Evolutionary conservation across 2,888 invertebrate genomes (phyloP).

Genomic region (Drosophila eohydei): DNA sequence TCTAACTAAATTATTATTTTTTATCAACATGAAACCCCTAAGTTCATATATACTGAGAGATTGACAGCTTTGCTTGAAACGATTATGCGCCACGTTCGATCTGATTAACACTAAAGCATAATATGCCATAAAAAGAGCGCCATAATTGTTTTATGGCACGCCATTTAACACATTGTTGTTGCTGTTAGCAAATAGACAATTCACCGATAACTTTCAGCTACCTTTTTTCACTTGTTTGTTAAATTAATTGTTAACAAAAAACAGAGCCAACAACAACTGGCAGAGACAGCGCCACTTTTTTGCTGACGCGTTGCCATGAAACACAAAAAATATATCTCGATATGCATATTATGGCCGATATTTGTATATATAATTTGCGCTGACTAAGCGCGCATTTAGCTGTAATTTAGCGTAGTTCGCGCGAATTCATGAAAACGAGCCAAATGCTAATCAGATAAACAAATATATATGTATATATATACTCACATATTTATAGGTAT

Average conservation of each 20-base stretch:
- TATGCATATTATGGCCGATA: conserved; percentile 37
- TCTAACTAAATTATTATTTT: not conserved
- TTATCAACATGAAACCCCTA: not conserved
- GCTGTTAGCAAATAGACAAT: conserved; percentile 51
- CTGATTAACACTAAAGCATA: conserved; percentile 1
- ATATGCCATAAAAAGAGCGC: conserved; percentile 31
- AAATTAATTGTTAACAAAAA: conserved; percentile 20
- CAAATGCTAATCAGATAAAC: conserved; percentile 5
- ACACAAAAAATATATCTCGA: conserved; percentile 13
- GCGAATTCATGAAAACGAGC: conserved; percentile 41
- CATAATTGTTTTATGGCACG: conserved; percentile 61
- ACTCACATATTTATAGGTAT: not conserved
- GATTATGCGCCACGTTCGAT: not conserved
- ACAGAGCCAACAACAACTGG: conserved; percentile 4
- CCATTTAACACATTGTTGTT: conserved; percentile 31
- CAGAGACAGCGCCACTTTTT: conserved; percentile 43
- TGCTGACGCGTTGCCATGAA: conserved; percentile 50
- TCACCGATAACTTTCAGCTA: conserved; percentile 35
- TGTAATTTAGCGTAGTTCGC: conserved; percentile 71
- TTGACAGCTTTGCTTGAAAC: not conserved
- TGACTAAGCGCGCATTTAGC: conserved; percentile 66
- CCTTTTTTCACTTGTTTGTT: conserved; percentile 30
- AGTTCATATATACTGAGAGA: not conserved
- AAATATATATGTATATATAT: not conserved
- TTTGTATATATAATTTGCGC: conserved; percentile 51